phyloP scores from a whole-genome alignment of 1,140 invertebrate genomes.

The Adoxophyes honmai region DNA sequence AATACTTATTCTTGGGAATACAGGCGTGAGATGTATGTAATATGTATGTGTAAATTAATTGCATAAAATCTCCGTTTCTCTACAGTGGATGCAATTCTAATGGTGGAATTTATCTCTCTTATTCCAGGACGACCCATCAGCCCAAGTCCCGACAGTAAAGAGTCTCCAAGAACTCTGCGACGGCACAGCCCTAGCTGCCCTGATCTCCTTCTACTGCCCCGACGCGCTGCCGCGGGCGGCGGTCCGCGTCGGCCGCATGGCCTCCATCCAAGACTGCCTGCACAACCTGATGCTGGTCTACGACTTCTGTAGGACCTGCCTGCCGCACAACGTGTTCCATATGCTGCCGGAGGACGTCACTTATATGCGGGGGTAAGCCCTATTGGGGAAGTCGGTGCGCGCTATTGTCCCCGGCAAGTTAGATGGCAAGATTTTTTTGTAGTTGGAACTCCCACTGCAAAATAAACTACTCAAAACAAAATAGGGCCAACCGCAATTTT shows the following conservation, averaged over 20 bases:
- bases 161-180: slow-evolving; percentile 88
- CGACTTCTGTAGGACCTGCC: slow-evolving; percentile 89
- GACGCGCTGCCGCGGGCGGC: slow-evolving; percentile 88
- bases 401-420: too few species aligned
- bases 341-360: slow-evolving; percentile 97
- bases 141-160: slow-evolving; percentile 51
- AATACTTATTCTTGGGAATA: too few species aligned
- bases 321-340: slow-evolving; percentile 95
- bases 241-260: slow-evolving; percentile 84
- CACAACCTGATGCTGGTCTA: slow-evolving; percentile 95
- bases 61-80: too few species aligned
- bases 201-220: slow-evolving; percentile 96
- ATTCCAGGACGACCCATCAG: slow-evolving; percentile 54
- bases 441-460: too few species aligned
- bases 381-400: too few species aligned
- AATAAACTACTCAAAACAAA: too few species aligned
- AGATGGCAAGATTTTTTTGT: too few species aligned
- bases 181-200: slow-evolving; percentile 91
- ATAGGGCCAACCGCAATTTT: too few species aligned
- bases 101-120: not conserved
- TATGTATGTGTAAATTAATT: too few species aligned
- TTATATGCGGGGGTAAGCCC: slow-evolving; percentile 93
- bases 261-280: slow-evolving; percentile 87
- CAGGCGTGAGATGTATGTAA: too few species aligned
- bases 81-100: too few species aligned